Evolutionary conservation across 2,888 invertebrate species (phyloP).

Genomic region (Meteorus cinctellus): DNA sequence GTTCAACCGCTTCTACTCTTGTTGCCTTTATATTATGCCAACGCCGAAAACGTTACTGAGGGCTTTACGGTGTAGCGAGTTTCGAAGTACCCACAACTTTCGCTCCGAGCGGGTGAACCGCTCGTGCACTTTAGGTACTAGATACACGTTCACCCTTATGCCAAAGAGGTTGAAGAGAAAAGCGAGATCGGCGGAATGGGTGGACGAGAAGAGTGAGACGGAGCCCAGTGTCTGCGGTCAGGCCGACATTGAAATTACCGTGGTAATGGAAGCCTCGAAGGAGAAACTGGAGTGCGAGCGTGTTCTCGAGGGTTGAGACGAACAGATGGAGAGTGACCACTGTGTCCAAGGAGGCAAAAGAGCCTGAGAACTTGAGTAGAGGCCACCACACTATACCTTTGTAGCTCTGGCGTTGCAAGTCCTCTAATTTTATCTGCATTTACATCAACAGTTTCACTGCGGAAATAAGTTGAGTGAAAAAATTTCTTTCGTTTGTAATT

Average conservation of each 20-base stretch:
- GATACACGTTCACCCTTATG: constrained; percentile 20
- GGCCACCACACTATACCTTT: neutral
- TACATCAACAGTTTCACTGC: neutral
- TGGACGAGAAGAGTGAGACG: constrained; percentile 36
- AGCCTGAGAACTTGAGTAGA: constrained; percentile 25
- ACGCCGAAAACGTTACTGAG: constrained; percentile 56
- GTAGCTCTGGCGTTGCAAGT: constrained; percentile 15
- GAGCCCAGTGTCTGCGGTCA: constrained; percentile 57
- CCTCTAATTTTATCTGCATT: constrained; percentile 25
- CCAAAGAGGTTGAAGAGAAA: constrained; percentile 6
- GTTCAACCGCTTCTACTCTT: constrained; percentile 54
- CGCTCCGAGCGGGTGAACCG: constrained; percentile 50
- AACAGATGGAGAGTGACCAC: constrained; percentile 44
- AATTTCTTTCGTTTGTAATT: neutral
- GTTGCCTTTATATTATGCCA: constrained; percentile 51
- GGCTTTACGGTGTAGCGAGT: constrained; percentile 57
- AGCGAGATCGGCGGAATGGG: neutral
- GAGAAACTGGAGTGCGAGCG: constrained; percentile 44
- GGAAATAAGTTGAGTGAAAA: no score
- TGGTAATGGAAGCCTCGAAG: constrained; percentile 57
- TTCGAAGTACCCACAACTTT: constrained; percentile 60
- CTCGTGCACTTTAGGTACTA: constrained; percentile 36
- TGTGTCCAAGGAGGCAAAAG: constrained; percentile 33
- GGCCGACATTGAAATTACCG: constrained; percentile 59
- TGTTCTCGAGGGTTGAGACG: constrained; percentile 42